Conservation (phyloP, 2,888 invertebrate species). For the Geotrupes spiniger region DNA sequence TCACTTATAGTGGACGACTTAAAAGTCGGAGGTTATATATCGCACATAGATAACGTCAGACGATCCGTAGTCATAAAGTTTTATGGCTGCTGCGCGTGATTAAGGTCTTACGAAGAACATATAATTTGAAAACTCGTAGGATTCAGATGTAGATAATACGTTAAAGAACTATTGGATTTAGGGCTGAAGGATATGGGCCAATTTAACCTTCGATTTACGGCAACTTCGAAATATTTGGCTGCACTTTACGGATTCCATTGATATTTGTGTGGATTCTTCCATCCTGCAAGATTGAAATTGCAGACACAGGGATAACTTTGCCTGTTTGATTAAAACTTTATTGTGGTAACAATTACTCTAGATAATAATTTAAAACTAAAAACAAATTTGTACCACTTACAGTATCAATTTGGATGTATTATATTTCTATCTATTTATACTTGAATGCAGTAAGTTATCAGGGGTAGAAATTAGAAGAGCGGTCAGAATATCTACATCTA, state of each 20-base stretch:
- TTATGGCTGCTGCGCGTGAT: too few species aligned
- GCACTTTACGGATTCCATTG: background rate
- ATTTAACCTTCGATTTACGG: slow-evolving; percentile 2
- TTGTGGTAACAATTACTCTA: too few species aligned
- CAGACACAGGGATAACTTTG: background rate
- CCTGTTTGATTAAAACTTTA: background rate
- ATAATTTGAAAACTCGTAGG: background rate
- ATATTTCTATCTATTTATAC: too few species aligned
- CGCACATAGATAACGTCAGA: too few species aligned
- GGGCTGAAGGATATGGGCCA: background rate
- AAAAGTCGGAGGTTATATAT: background rate
- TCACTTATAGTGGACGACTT: slow-evolving; percentile 10
- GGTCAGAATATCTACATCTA: too few species aligned
- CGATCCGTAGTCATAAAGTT: too few species aligned
- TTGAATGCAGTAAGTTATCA: too few species aligned
- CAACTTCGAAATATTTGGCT: background rate
- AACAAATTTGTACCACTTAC: too few species aligned
- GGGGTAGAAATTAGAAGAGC: too few species aligned
- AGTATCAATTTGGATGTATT: too few species aligned
- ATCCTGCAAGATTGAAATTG: background rate
- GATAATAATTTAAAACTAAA: too few species aligned
- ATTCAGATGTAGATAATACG: slow-evolving; percentile 4
- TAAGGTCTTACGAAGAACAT: slow-evolving; percentile 1
- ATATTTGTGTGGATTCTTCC: background rate
- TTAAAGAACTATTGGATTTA: background rate